Percentiles rank a stretch among this genome's conserved stretches.
These are phyloP conservation scores for Steromphala cineraria DNA, from an alignment of 2,888 invertebrate species.

Conservation along the genomic window DNA sequence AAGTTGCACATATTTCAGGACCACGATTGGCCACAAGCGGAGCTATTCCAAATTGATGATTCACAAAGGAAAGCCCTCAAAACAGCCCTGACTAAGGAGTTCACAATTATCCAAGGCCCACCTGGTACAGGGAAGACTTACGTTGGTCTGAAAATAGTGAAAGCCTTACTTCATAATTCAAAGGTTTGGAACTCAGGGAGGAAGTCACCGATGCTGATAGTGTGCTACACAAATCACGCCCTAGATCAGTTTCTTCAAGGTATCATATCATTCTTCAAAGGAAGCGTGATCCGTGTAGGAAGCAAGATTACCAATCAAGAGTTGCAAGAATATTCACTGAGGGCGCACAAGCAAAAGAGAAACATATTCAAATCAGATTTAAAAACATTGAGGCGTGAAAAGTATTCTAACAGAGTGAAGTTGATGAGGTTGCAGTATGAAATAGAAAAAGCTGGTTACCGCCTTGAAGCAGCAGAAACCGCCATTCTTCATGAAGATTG, in stretches of 20 bases:
- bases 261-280: slow-evolving; percentile 49
- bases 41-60: slow-evolving; percentile 57
- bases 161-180: slow-evolving; percentile 80
- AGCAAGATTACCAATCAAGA: slow-evolving; percentile 54
- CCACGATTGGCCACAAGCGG: slow-evolving; percentile 62
- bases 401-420: not conserved
- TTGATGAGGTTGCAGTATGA: not conserved
- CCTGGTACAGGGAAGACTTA: slow-evolving; percentile 92
- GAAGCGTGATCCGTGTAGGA: slow-evolving; percentile 67
- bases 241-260: slow-evolving; percentile 73
- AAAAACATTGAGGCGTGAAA: not conserved
- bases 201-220: slow-evolving; percentile 63
- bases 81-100: slow-evolving; percentile 65
- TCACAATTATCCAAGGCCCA: slow-evolving; percentile 79
- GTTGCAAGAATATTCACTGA: slow-evolving; percentile 47
- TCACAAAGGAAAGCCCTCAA: slow-evolving; percentile 66
- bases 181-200: slow-evolving; percentile 60
- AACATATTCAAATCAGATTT: not conserved
- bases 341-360: slow-evolving; percentile 21
- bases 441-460: not conserved
- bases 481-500: slow-evolving; percentile 46
- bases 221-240: slow-evolving; percentile 74
- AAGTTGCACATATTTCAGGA: slow-evolving; percentile 1
- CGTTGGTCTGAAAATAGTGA: slow-evolving; percentile 84
- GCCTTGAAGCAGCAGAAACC: slow-evolving; percentile 37